A percentile compares a stretch with the other conserved stretches of the same genome.
These are phyloP conservation scores for Drosophila multiciliata DNA, from an alignment of 2,888 invertebrate genomes.

Conservation along the genomic window DNA sequence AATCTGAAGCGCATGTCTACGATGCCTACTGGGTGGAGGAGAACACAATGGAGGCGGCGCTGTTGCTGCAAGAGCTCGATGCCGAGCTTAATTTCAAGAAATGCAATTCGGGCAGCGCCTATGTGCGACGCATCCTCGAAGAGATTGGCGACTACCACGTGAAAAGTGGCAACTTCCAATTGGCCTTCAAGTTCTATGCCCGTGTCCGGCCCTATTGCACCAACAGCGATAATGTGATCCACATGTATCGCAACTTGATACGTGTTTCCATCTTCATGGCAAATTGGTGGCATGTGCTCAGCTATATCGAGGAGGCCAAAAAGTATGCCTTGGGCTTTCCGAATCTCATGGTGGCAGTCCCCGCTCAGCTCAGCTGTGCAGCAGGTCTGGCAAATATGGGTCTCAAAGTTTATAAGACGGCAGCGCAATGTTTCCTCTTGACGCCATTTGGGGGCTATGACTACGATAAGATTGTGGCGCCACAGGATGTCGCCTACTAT, in stretches of 20 bases:
- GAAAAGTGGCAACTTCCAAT: slow-evolving; percentile 63
- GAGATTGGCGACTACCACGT: slow-evolving; percentile 72
- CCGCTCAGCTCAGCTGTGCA: slow-evolving; percentile 59
- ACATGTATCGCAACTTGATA: slow-evolving; percentile 65
- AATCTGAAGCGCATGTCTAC: slow-evolving; percentile 27
- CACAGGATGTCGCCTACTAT: slow-evolving; percentile 57
- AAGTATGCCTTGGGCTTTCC: slow-evolving; percentile 59
- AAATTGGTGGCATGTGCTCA: slow-evolving; percentile 73
- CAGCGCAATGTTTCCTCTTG: slow-evolving; percentile 58
- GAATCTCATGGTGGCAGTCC: slow-evolving; percentile 47
- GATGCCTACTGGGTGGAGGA: slow-evolving; percentile 65
- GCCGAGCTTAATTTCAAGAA: slow-evolving; percentile 69
- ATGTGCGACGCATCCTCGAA: slow-evolving; percentile 65
- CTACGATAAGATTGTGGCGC: slow-evolving; percentile 62
- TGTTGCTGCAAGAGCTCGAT: slow-evolving; percentile 66
- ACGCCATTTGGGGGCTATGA: slow-evolving; percentile 54
- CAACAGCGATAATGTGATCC: slow-evolving; percentile 63
- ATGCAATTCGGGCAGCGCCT: slow-evolving; percentile 58
- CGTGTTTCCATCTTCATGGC: slow-evolving; percentile 68
- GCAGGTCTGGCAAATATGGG: slow-evolving; percentile 65
- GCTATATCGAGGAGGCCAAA: slow-evolving; percentile 68
- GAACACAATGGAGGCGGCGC: slow-evolving; percentile 62
- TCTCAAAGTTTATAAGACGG: slow-evolving; percentile 60
- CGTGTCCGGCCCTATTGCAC: slow-evolving; percentile 65
- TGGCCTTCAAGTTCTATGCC: slow-evolving; percentile 66